Base-by-base conservation (phyloP, 2,113 vertebrate species). In the Toxotes jaculatrix region DNA sequence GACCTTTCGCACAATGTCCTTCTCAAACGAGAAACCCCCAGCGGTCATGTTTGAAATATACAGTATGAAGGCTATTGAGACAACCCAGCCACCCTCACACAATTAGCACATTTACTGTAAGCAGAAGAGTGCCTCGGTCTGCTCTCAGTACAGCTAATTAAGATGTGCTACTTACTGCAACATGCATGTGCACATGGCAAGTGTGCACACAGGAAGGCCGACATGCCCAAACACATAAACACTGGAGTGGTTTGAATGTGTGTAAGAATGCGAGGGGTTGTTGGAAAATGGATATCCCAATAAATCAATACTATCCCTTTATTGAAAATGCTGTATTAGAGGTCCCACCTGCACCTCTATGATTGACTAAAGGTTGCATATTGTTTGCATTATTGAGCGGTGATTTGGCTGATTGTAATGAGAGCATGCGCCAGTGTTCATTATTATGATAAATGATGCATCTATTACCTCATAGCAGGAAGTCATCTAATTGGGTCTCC, bases 41-140 rank as follows among this genome's bases (percentile, higher is more conserved):
- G 59, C 21, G n/a, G 61, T 61, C 56, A 77, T 7, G 61, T 53
- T 21, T 61, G 60, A 73, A 77, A 70, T 61, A 42, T 72, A 23
- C 45, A 31, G 3, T 23, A 60, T 1, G 17, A 67, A 45, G 65
- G 67, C 45, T 32, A 34, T 43, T 36, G 60, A 65, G 65, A 51
- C 19, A 16, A 3, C 27, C 38, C 23, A 4, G 42, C 42, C 57
- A 19, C 31, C 5, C 65, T 55, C 47, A 3, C 62, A 51, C 63
- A 78, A 66, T 78, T 63, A 86, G 40, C 57, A 63, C 79, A 47
- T 79, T 66, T 53, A 38, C 51, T 38, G 21, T 14, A 32, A 65
- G 57, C 42, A 45, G 57, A 40, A 2, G 34, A 57, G 36, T 1
- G 31, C 12, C 40, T 45, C 12, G 36, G 49, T 59, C 70, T 34